Evolutionary conservation across 23 tunicate genomes (phyloP).

Genomic region (Ciona savignyi): DNA sequence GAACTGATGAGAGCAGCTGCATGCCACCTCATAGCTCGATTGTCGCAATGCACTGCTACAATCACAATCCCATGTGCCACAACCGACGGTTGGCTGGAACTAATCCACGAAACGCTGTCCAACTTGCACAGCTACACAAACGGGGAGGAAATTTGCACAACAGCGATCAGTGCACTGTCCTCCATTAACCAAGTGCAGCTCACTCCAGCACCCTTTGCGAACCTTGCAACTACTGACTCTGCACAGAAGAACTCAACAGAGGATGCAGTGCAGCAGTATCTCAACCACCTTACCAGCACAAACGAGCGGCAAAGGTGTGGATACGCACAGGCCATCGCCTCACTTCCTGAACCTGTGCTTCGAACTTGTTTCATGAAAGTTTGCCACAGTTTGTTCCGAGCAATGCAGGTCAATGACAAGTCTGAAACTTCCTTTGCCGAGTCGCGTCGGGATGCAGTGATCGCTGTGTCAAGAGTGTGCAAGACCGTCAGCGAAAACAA

Average conservation of each 20-base stretch:
- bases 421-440: constrained; percentile 59
- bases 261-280: constrained; percentile 43
- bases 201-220: constrained; percentile 31
- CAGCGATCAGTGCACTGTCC: constrained; percentile 74
- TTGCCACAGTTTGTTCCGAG: constrained; percentile 27
- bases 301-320: constrained; percentile 65
- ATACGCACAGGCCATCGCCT: constrained; percentile 81
- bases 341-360: constrained; percentile 70
- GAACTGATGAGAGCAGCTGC: constrained; percentile 81
- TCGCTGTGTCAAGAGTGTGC: constrained; percentile 48
- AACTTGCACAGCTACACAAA: constrained; percentile 48
- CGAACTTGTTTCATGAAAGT: constrained; percentile 55
- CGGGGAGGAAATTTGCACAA: constrained; percentile 57
- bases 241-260: constrained; percentile 4
- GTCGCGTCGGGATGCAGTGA: constrained; percentile 60
- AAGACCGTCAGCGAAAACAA: constrained; percentile 26
- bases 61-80: constrained; percentile 26
- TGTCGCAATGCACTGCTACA: constrained; percentile 59
- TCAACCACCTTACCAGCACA: constrained; percentile 34
- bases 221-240: constrained; percentile 10
- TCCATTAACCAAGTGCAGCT: constrained; percentile 64
- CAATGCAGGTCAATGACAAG: constrained; percentile 17
- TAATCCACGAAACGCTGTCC: constrained; percentile 72
- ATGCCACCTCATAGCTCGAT: constrained; percentile 71
- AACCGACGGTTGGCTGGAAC: constrained; percentile 52